Evolutionary conservation across 2,888 invertebrate genomes (phyloP), one percentile per base, ranked within the genome.

Genomic region (Heterodera filipjevi): DNA sequence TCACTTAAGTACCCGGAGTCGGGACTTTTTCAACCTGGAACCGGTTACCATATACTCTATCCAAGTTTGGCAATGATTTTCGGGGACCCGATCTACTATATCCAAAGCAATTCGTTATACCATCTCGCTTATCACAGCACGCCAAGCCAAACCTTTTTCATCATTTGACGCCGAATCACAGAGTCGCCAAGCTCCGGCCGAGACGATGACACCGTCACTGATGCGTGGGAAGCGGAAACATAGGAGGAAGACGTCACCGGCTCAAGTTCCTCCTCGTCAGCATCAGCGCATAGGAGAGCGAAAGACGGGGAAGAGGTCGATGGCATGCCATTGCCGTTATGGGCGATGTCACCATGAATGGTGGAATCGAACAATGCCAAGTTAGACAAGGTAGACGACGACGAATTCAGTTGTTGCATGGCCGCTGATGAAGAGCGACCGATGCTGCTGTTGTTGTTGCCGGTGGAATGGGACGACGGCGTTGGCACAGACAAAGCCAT

Each of bases 161-260:
- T 80, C 81, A 81, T 81, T 59, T 81, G 79, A 27, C 76, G 79
- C 12, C 81, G 75, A 14, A 82, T 74, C 30, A 78, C 30, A 5
- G 83, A 70, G 35, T 82, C 82, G 33, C 81, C 81, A 3, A 79
- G 72, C 32, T 80, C 80, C 5, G 70, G 78, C 53, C 71, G 74
- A 35, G 71, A 3, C 14, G 68, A 35, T 0, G 59, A n/a, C 59
- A 22, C 10, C 27, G 27, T 0, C n/a, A 27, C 1, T n/a, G 59
- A 1, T 8, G 27, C n/a, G 27, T 10, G 10, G 0, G 59, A 0
- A 27, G 0, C 27, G 27, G 59, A 2, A 27, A n/a, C 49, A 1
- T 12, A 49, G 1, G 59, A 59, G 22, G 59, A 59, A 59, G 27
- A 3, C 1, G 27, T 3, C 59, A 22, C 12, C 59, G 59, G 53